These are phyloP conservation scores for Rhagophthalmus giganteus DNA, from an alignment of 2,888 invertebrate species.

Conservation along the genomic window DNA sequence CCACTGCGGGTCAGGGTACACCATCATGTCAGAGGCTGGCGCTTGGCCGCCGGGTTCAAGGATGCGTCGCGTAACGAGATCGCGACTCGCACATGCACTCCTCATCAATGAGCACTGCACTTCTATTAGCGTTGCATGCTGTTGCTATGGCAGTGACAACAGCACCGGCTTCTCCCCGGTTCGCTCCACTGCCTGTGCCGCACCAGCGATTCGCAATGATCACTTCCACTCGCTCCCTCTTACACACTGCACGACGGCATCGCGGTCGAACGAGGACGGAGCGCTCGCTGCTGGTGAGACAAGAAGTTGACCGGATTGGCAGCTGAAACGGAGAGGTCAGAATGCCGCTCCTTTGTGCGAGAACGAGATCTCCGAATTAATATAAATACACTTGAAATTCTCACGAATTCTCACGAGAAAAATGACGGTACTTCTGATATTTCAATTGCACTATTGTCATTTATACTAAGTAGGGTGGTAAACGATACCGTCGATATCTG, in stretches of 20 bases:
- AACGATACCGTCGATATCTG: constrained; percentile 6
- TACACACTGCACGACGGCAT: constrained; percentile 28
- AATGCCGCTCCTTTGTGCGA: constrained; percentile 40
- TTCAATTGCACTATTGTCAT: constrained; percentile 32
- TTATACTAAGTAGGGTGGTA: constrained; percentile 33
- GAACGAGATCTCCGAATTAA: constrained; percentile 37
- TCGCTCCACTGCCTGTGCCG: constrained; percentile 35
- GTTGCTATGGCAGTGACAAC: constrained; percentile 43
- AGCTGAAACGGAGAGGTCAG: constrained; percentile 37
- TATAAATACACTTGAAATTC: constrained; percentile 17
- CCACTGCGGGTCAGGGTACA: constrained; percentile 67
- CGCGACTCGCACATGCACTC: constrained; percentile 52
- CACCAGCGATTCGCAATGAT: constrained; percentile 40
- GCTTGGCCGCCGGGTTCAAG: constrained; percentile 45
- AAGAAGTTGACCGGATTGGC: constrained; percentile 35
- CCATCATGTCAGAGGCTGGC: constrained; percentile 57
- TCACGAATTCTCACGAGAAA: constrained; percentile 29
- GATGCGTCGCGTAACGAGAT: constrained; percentile 50
- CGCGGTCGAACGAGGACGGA: constrained; percentile 28
- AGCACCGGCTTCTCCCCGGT: constrained; percentile 37
- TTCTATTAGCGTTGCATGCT: constrained; percentile 41
- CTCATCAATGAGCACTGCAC: constrained; percentile 49
- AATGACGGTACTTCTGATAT: constrained; percentile 31
- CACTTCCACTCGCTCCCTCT: constrained; percentile 38
- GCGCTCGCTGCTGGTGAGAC: constrained; percentile 26